Percentiles rank a stretch among this genome's conserved stretches.
Evolutionary conservation across 2,888 invertebrate species (phyloP).

Genomic region (Mythimna pallens): DNA sequence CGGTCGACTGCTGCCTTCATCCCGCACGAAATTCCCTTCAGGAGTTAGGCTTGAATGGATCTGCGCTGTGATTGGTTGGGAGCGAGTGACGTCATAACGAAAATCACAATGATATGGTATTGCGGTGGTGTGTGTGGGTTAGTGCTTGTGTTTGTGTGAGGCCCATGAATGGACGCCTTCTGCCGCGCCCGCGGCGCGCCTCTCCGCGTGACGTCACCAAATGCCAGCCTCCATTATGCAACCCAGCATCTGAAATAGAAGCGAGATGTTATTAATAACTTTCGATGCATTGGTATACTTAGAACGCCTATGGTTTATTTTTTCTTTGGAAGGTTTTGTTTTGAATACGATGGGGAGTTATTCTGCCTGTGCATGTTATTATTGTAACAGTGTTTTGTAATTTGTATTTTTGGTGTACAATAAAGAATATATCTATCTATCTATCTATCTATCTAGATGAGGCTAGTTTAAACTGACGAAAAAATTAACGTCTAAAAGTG

Average conservation of each 20-base stretch:
- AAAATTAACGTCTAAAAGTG: too few relatives aligned
- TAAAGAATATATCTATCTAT: too few relatives aligned
- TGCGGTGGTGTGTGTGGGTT: conserved; percentile 66
- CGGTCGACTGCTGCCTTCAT: conserved; percentile 87
- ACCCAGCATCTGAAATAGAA: conserved; percentile 79
- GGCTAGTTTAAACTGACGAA: too few relatives aligned
- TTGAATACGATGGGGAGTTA: conserved; percentile 1
- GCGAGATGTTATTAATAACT: conserved; percentile 78
- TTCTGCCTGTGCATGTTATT: too few relatives aligned
- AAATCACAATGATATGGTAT: conserved; percentile 90
- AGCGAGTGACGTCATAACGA: conserved; percentile 93
- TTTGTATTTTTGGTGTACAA: too few relatives aligned
- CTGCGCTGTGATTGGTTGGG: conserved; percentile 91
- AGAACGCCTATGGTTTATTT: conserved; percentile 13
- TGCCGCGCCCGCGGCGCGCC: conserved; percentile 87
- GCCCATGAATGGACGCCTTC: conserved; percentile 83
- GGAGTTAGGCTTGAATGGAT: conserved; percentile 93
- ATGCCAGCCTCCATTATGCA: conserved; percentile 83
- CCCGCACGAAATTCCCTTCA: conserved; percentile 90
- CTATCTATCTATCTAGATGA: too few relatives aligned
- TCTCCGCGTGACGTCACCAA: conserved; percentile 82
- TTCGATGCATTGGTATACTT: conserved; percentile 62
- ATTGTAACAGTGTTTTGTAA: too few relatives aligned
- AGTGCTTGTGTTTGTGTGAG: conserved; percentile 76
- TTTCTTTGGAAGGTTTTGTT: conserved; percentile 3